Conservation (phyloP, 2,797 vertebrate species). For the Halcyon badia region DNA sequence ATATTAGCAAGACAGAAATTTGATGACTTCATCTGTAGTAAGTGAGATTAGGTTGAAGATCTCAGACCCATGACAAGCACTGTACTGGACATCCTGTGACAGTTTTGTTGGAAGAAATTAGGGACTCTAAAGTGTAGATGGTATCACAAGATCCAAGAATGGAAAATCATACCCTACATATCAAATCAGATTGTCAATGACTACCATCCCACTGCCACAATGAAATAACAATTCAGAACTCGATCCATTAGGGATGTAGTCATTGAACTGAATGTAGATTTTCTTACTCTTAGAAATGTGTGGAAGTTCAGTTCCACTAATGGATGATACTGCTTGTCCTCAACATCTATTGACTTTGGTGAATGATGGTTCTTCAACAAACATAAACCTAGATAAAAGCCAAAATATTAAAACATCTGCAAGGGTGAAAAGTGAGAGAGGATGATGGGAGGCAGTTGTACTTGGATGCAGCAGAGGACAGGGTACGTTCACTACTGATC, state of each 20-base stretch:
- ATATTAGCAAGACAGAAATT: not conserved
- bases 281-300: not conserved
- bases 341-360: not conserved
- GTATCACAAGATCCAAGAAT: not conserved
- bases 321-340: not conserved
- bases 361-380: not conserved
- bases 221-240: not conserved
- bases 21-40: not conserved
- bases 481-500: not conserved
- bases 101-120: not conserved
- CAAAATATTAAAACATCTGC: not conserved
- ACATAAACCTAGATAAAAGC: not conserved
- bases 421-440: not conserved
- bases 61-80: not conserved
- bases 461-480: not conserved
- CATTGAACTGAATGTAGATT: not conserved
- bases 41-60: not conserved
- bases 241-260: accelerated
- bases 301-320: not conserved
- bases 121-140: not conserved
- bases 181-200: not conserved
- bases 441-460: not conserved
- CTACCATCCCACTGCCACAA: not conserved
- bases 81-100: not conserved
- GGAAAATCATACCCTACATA: not conserved